Percentiles rank a stretch among this genome's conserved stretches.
Conservation (phyloP, 2,113 vertebrate genomes). For the Corynorhinus townsendii region DNA sequence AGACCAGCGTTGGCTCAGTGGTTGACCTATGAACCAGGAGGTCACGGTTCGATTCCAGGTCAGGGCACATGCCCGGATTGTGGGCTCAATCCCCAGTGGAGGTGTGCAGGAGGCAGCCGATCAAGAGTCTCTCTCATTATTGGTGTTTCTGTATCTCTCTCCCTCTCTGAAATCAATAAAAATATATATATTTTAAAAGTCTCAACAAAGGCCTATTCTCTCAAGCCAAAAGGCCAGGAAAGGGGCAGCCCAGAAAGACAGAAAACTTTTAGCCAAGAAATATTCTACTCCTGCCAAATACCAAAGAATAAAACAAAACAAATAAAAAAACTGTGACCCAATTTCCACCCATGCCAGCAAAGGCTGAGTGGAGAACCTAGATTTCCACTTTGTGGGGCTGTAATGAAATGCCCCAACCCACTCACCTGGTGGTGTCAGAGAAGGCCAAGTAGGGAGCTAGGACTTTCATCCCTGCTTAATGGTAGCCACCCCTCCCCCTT, state of each 20-base stretch:
- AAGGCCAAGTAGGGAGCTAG: not conserved
- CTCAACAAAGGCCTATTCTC: not conserved
- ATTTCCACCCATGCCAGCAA: not conserved
- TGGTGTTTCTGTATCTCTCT: no score
- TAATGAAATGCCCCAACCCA: not conserved
- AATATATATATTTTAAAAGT: not conserved
- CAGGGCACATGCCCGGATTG: no score
- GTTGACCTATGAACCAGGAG: no score
- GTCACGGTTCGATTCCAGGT: no score
- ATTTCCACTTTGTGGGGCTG: not conserved
- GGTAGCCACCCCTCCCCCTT: not conserved
- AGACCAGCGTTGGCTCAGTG: no score
- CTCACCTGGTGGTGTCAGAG: not conserved
- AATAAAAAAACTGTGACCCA: not conserved
- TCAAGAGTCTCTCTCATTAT: no score
- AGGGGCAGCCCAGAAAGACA: not conserved
- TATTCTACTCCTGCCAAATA: not conserved
- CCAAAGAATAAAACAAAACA: not conserved
- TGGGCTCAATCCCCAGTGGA: no score
- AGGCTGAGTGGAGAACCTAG: not conserved
- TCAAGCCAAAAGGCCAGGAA: not conserved
- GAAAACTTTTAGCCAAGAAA: not conserved
- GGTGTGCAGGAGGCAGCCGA: no score
- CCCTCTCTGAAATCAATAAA: no score
- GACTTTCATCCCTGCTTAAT: not conserved